Evolutionary conservation across 2,797 vertebrate genomes (phyloP).

Genomic region (Spheniscus humboldti): DNA sequence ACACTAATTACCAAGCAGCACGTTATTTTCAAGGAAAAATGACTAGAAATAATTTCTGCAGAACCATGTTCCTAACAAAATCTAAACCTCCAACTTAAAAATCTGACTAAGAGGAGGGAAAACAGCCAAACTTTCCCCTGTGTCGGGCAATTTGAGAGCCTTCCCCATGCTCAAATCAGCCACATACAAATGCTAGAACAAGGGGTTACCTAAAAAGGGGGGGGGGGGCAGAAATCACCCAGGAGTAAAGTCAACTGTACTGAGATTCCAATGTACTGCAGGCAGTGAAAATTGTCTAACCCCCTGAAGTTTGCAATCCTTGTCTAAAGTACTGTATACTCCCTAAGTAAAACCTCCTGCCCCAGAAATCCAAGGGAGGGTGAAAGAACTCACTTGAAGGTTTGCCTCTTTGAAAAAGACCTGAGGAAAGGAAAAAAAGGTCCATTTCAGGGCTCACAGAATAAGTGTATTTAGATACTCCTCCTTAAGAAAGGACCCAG

Average conservation of each 20-base stretch:
- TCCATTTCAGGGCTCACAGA: slow-evolving; percentile 61
- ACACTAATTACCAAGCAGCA: not conserved
- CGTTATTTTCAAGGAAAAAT: not conserved
- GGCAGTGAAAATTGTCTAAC: slow-evolving; percentile 26
- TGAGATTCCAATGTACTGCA: slow-evolving; percentile 36
- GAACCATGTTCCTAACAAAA: not conserved
- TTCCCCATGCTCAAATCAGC: not conserved
- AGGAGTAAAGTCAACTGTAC: slow-evolving; percentile 15
- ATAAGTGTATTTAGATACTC: slow-evolving; percentile 72
- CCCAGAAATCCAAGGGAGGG: slow-evolving; percentile 67
- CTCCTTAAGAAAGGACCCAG: slow-evolving; percentile 66
- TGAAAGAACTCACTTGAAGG: slow-evolving; percentile 69
- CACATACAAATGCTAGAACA: not conserved
- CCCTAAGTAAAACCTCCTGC: slow-evolving; percentile 64
- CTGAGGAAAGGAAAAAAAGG: slow-evolving; percentile 55
- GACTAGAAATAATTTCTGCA: not conserved
- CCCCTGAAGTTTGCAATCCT: slow-evolving; percentile 58
- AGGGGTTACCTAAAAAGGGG: not conserved
- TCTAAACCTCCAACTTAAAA: not conserved
- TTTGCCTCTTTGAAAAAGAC: slow-evolving; percentile 69
- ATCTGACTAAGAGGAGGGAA: not conserved
- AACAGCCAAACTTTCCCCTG: not conserved
- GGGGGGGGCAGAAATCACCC: not conserved
- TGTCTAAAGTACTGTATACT: slow-evolving; percentile 52
- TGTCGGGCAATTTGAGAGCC: not conserved